Evolutionary conservation across 1,140 invertebrate genomes (phyloP).

Genomic region (Epicauta chinensis): DNA sequence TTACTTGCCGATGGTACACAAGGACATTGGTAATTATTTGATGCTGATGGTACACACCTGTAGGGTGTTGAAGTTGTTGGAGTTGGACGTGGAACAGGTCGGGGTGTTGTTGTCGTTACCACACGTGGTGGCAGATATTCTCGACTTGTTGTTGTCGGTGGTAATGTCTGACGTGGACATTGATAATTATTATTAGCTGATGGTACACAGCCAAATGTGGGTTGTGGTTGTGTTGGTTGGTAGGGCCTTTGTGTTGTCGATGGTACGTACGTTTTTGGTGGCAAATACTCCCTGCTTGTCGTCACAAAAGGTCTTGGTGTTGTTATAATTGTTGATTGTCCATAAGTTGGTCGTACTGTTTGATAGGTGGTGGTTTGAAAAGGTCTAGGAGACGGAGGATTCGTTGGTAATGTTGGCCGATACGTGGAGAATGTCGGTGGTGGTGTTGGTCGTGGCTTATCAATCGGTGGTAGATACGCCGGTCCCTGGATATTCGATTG

Average conservation of each 20-base stretch:
- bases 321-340: not conserved
- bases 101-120: not conserved
- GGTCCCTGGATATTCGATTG: slow-evolving; percentile 34
- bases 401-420: slow-evolving; percentile 1
- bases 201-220: not conserved
- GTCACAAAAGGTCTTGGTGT: slow-evolving; percentile 5
- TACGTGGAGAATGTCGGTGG: too few species aligned
- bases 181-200: too few species aligned
- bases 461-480: slow-evolving; percentile 35
- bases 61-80: slow-evolving; percentile 6
- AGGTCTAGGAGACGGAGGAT: not conserved
- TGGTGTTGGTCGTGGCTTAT: slow-evolving; percentile 1
- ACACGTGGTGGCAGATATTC: not conserved
- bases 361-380: not conserved
- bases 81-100: not conserved
- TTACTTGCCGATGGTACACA: slow-evolving; percentile 1
- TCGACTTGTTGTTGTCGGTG: not conserved
- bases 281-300: slow-evolving; percentile 6
- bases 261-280: slow-evolving; percentile 8
- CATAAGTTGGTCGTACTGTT: not conserved
- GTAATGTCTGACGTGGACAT: not conserved
- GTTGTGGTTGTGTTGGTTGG: slow-evolving; percentile 3
- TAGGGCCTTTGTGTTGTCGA: slow-evolving; percentile 7
- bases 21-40: not conserved
- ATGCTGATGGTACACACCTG: slow-evolving; percentile 2